These are phyloP conservation scores for Microcebus tavaratra DNA, from an alignment of 2,113 vertebrate species.

Conservation along the genomic window DNA sequence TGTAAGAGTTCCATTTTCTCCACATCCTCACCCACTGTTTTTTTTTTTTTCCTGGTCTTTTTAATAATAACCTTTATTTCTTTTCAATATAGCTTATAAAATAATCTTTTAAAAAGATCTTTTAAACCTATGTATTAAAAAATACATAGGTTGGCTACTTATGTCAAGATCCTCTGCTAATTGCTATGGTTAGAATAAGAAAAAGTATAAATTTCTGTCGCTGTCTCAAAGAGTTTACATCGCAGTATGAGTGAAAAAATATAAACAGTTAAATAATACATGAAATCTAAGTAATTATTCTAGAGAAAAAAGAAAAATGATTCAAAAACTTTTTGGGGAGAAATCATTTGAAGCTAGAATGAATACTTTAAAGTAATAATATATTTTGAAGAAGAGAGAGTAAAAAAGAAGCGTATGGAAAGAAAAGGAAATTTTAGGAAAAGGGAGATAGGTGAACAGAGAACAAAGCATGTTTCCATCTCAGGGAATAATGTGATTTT, in stretches of 20 bases:
- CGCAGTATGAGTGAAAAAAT: background rate
- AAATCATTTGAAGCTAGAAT: background rate
- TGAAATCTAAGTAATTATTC: background rate
- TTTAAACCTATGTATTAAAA: background rate
- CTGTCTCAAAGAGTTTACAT: background rate
- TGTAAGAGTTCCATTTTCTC: no score
- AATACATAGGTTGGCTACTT: background rate
- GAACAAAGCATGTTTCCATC: background rate
- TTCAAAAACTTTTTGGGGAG: background rate
- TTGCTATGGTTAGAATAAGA: background rate
- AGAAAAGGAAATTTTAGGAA: background rate
- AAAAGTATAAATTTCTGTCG: background rate
- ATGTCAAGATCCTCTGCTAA: background rate
- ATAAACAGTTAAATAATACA: background rate
- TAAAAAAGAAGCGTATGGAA: background rate
- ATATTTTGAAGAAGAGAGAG: background rate
- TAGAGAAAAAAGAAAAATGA: background rate
- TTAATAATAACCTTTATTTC: background rate
- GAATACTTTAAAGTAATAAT: background rate
- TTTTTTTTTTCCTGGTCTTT: no score
- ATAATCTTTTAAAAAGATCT: background rate
- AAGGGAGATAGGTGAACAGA: background rate
- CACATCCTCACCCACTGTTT: no score
- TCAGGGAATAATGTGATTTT: slow-evolving; percentile 39
- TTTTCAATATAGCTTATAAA: background rate